phyloP scores from a whole-genome alignment of 2,797 vertebrate species.

The Myotis pilosus region DNA sequence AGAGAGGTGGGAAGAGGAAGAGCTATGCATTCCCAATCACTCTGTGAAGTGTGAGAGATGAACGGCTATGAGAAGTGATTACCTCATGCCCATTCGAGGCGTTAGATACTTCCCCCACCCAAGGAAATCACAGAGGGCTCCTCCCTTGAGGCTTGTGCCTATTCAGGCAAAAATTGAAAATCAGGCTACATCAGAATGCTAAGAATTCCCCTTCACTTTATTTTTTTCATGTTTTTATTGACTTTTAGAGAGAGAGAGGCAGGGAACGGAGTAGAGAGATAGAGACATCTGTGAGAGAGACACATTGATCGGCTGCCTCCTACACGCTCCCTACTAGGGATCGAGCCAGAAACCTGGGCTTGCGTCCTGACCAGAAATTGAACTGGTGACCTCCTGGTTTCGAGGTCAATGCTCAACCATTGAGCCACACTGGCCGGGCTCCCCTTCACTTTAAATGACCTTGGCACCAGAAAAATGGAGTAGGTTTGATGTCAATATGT shows the following conservation, averaged over 20 bases:
- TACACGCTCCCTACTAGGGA: no score
- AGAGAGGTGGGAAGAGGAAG: neutral
- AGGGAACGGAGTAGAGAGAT: no score
- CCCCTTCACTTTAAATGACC: constrained; percentile 47
- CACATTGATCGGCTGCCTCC: no score
- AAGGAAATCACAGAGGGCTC: constrained; percentile 1
- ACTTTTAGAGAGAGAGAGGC: no score
- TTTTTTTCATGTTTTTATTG: no score
- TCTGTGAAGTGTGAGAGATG: neutral
- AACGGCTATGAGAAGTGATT: neutral
- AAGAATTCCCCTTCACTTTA: constrained; percentile 41
- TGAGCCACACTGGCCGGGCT: no score
- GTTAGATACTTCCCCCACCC: constrained; percentile 2
- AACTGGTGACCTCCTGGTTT: no score
- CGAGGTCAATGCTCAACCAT: no score
- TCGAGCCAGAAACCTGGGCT: no score
- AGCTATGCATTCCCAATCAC: neutral
- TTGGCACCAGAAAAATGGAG: constrained; percentile 74
- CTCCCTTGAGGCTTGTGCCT: constrained; percentile 29
- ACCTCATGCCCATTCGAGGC: neutral
- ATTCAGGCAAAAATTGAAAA: constrained; percentile 65
- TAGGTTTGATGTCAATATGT: constrained; percentile 75
- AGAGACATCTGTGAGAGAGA: no score
- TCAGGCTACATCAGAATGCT: constrained; percentile 64
- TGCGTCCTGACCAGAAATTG: no score